Evolutionary conservation across 2,797 vertebrate species (phyloP).

Genomic region (Spinus olivaceus): DNA sequence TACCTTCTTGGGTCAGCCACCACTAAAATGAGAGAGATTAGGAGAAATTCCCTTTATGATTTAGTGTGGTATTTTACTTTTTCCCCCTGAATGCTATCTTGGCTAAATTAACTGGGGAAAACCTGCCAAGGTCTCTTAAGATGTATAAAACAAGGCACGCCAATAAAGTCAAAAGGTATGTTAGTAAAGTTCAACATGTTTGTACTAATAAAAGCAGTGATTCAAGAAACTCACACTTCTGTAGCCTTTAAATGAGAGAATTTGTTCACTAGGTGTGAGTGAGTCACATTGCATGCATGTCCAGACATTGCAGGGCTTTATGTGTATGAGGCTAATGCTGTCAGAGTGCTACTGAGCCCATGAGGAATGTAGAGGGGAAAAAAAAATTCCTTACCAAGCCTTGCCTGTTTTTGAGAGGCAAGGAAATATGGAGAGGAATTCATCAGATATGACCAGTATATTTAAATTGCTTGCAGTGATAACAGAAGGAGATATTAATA

Average conservation of each 20-base stretch:
- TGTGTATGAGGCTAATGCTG: background rate
- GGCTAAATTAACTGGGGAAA: constrained; percentile 64
- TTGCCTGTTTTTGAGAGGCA: constrained; percentile 4
- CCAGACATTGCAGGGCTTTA: constrained; percentile 62
- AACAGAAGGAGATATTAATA: constrained; percentile 59
- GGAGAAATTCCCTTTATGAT: constrained; percentile 61
- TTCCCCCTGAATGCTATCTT: constrained; percentile 1
- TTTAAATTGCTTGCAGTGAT: constrained; percentile 63
- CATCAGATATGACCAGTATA: constrained; percentile 44
- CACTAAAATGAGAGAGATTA: constrained; percentile 45
- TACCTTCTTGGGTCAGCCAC: background rate
- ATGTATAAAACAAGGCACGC: constrained; percentile 51
- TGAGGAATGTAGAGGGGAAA: background rate
- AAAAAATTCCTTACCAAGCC: background rate
- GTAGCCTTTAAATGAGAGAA: constrained; percentile 58
- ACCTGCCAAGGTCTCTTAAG: constrained; percentile 63
- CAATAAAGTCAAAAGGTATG: constrained; percentile 68
- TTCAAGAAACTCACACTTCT: constrained; percentile 69
- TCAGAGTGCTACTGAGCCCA: constrained; percentile 36
- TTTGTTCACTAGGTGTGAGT: constrained; percentile 71
- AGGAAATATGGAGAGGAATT: constrained; percentile 55
- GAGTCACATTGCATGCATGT: constrained; percentile 65
- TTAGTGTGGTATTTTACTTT: constrained; percentile 17
- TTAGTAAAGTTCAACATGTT: constrained; percentile 68
- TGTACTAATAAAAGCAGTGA: constrained; percentile 62